Base-by-base conservation (phyloP, 2,888 invertebrate species). In the Pachydiplax longipennis region DNA sequence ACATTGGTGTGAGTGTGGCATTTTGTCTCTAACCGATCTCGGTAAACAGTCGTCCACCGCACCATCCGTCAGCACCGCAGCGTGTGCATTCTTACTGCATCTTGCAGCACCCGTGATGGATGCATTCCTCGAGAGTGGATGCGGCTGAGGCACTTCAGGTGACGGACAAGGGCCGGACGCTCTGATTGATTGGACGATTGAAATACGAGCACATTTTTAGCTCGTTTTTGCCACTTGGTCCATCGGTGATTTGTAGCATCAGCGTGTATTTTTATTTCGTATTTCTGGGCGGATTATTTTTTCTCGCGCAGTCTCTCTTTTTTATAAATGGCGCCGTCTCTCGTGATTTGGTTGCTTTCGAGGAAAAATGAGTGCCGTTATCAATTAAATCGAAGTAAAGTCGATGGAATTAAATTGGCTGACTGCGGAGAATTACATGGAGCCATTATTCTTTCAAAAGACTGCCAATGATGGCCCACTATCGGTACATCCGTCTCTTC, bases 391-490 rank as follows among this genome's bases (percentile, higher is more conserved):
- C 35, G 83, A 58, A 83, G 83, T 58, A 35, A 53, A 58, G 58
- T 35, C 35, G 83, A 83, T 83, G 83, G 83, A 83, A 83, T 83
- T 61, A 58, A 83, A 83, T 83, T 58, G 83, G 53, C 35, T 83
- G 58, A 83, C 83, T 35, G 83, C 25, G 83, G 83, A 58, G 18
- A 58, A 83, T 58, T 58, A 58, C 83, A 83, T 48, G 83, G 35
- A 22, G 58, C 83, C 83, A 83, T 83, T 58, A 83, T 83, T 83
- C 83, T 83, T 83, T 58, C 61, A 83, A 58, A 31, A 58, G 58
- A 31, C 83, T 83, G 83, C 35, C 83, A 83, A 83, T 83, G 53
- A 83, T 58, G 83, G 58, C 83, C 83, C 31, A n/a, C 31, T 44
- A 83, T 83, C 58, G 6, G 31, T 65, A n/a, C 65, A 10, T 65